Evolutionary conservation across 2,888 invertebrate genomes (phyloP).

Genomic region (Pterostichus madidus): DNA sequence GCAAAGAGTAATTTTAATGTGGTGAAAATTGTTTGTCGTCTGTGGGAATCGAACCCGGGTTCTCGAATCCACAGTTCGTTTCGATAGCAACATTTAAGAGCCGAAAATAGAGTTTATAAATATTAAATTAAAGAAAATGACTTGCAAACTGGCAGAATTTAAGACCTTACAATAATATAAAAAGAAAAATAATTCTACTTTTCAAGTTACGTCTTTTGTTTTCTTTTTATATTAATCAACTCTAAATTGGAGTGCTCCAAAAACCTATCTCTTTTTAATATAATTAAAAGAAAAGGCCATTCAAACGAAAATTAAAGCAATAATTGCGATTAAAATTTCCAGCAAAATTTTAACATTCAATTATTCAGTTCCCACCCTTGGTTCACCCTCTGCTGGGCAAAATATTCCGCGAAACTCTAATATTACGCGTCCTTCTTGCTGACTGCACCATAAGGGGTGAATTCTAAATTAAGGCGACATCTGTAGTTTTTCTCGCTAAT

Average conservation of each 20-base stretch:
- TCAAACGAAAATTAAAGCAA: constrained; percentile 54
- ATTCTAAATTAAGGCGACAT: constrained; percentile 65
- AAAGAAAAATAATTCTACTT: constrained; percentile 18
- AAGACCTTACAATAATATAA: background rate
- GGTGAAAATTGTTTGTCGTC: no score
- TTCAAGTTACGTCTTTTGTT: constrained; percentile 32
- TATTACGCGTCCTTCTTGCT: constrained; percentile 38
- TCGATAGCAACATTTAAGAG: no score
- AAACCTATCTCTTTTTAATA: constrained; percentile 41
- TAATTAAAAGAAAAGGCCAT: constrained; percentile 48
- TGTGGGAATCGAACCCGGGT: no score
- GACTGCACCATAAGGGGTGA: constrained; percentile 58
- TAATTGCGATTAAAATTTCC: constrained; percentile 58
- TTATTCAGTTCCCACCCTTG: constrained; percentile 47
- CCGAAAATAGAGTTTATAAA: no score
- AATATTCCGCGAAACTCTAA: constrained; percentile 23
- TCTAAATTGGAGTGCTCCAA: background rate
- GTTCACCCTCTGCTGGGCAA: constrained; percentile 3
- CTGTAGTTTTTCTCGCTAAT: constrained; percentile 64
- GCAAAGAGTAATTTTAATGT: no score
- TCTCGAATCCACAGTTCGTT: no score
- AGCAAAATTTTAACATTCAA: constrained; percentile 46
- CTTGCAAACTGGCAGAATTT: constrained; percentile 17
- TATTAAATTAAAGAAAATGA: background rate
- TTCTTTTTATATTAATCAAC: constrained; percentile 28